Base-by-base conservation (phyloP, 30 jellyfish, hydroid and myxozoan species). In the Nemopilema nomurai region DNA sequence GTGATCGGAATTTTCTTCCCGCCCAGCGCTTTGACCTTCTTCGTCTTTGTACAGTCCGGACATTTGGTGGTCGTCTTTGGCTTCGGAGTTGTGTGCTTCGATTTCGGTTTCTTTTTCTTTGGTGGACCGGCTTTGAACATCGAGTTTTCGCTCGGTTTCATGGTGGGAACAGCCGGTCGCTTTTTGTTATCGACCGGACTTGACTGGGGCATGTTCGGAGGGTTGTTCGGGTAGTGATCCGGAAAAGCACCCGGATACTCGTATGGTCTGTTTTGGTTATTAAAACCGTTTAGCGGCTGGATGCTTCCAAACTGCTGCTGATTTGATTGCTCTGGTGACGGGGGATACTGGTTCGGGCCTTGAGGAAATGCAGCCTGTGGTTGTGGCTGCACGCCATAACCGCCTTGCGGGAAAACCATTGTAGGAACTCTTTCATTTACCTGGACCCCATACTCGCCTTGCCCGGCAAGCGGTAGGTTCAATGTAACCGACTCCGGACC, bases 81-180 rank as follows among this genome's bases (percentile, higher is more conserved):
- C 28, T 79, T 79, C 24, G 90, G 90, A 4, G 74, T 81, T 0
- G 82, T 67, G 23, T 67, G 30, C 20, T 28, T 52, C 51, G 74
- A 62, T 49, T 53, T 62, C 66, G 57, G 71, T 49, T 73, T 83
- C 66, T 71, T 83, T 71, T 72, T 71, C 51, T 57, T 66, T 29
- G 66, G 18, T 0, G 32, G 41, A 6, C 92, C 86, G 3, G 67
- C 79, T 71, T 71, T 72, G n/a, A 19, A 29, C 17, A 83, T 73
- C 29, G 92, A 73, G 69, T 82, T 52, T 71, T 82, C 91, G 51
- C 86, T 83, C 75, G 92, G 92, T 72, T 71, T 83, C 86, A 71
- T 83, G 20, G 86, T 83, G 17, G 92, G 92, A 17, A 49, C 92
- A 24, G 52, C 67, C 19, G 74, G 70, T 50, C 77, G 83, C 16